A percentile compares a stretch with the other conserved stretches of the same genome.
phyloP scores from a whole-genome alignment of 1,140 invertebrate species.

The Cotesia chilonis region DNA sequence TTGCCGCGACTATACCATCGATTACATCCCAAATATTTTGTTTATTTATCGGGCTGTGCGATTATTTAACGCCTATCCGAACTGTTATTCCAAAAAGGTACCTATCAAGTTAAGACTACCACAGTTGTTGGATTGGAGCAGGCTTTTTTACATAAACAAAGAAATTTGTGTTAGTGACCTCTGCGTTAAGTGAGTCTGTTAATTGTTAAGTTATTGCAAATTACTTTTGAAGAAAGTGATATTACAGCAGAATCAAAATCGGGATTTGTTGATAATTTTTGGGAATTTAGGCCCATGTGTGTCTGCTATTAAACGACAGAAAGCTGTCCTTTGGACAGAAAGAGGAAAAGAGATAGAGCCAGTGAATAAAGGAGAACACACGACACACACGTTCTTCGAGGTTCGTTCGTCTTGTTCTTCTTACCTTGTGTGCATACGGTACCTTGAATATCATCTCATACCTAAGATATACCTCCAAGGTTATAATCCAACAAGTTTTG shows the following conservation, averaged over 20 bases:
- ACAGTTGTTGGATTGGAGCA: too few relatives aligned
- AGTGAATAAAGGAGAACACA: conserved; percentile 6
- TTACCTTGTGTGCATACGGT: conserved; percentile 19
- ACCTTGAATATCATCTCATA: conserved; percentile 17
- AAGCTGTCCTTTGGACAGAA: too few relatives aligned
- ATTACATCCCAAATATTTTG: not conserved
- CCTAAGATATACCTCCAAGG: conserved; percentile 2
- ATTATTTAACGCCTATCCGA: not conserved
- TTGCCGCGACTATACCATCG: not conserved
- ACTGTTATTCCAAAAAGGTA: too few relatives aligned
- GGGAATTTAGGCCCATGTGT: not conserved
- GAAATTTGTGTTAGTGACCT: too few relatives aligned
- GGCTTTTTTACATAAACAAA: too few relatives aligned
- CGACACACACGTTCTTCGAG: conserved; percentile 8
- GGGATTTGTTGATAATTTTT: too few relatives aligned
- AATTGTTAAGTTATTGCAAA: not conserved
- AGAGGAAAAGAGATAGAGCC: not conserved
- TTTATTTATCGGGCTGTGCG: not conserved
- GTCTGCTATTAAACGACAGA: conserved; percentile 9
- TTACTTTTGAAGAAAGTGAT: not conserved
- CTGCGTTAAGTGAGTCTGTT: too few relatives aligned
- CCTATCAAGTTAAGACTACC: too few relatives aligned
- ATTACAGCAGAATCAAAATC: too few relatives aligned
- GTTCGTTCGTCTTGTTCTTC: not conserved
- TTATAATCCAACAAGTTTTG: too few relatives aligned